Evolutionary conservation across 2,888 invertebrate species (phyloP).

Genomic region (Drosophila basisetae): DNA sequence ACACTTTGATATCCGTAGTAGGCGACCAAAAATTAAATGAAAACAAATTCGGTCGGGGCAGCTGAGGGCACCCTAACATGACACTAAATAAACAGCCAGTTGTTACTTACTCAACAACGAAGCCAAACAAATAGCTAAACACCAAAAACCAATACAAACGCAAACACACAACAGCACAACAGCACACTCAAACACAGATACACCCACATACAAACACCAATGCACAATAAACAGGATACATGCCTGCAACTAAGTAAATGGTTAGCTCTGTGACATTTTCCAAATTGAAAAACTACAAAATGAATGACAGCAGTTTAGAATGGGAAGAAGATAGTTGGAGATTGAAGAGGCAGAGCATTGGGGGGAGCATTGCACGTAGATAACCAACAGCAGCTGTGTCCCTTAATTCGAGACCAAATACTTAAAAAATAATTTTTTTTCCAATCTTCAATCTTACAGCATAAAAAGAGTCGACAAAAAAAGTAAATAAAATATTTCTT

Average conservation of each 20-base stretch:
- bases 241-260: constrained; percentile 67
- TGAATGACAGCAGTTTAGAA: constrained; percentile 79
- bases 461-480: constrained; percentile 20
- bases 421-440: constrained; percentile 1
- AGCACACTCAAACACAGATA: constrained; percentile 47
- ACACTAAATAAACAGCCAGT: constrained; percentile 80
- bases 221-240: constrained; percentile 10
- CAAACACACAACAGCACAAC: constrained; percentile 35
- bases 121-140: constrained; percentile 73
- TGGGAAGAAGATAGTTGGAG: constrained; percentile 13
- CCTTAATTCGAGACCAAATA: constrained; percentile 39
- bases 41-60: constrained; percentile 58
- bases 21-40: constrained; percentile 61
- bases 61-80: constrained; percentile 61
- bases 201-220: constrained; percentile 32
- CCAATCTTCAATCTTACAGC: constrained; percentile 55
- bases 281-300: constrained; percentile 81
- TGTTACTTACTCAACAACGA: constrained; percentile 79
- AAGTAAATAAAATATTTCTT: constrained; percentile 10
- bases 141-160: constrained; percentile 66
- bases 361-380: constrained; percentile 12
- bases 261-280: constrained; percentile 79
- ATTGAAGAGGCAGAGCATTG: background rate
- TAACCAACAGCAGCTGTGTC: constrained; percentile 36
- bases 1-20: background rate